Evolutionary conservation across 2,888 invertebrate species (phyloP).

Genomic region (Volucella inflata): DNA sequence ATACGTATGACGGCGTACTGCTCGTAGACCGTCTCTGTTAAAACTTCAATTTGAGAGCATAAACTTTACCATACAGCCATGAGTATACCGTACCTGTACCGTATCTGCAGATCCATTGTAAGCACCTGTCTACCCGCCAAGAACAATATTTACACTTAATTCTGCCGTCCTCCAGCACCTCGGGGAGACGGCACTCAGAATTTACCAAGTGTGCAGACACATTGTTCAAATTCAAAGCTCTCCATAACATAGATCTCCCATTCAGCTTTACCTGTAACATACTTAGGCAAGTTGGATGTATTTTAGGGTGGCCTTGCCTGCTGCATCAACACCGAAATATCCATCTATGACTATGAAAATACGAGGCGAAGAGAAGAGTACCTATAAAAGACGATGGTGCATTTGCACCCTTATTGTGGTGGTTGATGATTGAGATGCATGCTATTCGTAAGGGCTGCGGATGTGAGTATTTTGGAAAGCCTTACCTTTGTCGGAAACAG

Average conservation of each 20-base stretch:
- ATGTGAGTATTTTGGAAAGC: background rate
- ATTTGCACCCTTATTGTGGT: background rate
- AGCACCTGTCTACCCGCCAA: conserved; percentile 55
- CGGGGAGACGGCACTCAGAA: conserved; percentile 4
- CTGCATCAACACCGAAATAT: conserved; percentile 17
- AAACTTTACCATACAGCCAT: conserved; percentile 19
- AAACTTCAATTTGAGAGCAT: conserved; percentile 64
- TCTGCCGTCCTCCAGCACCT: conserved; percentile 14
- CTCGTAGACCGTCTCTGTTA: conserved; percentile 13
- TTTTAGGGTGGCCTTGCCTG: conserved; percentile 5
- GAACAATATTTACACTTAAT: conserved; percentile 67
- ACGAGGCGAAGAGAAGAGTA: conserved; percentile 6
- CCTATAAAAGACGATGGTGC: conserved; percentile 14
- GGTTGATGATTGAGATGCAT: background rate
- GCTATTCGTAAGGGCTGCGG: background rate
- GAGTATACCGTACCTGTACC: conserved; percentile 33
- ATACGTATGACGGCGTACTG: background rate
- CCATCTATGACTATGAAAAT: background rate
- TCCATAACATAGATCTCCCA: background rate
- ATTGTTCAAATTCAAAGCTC: conserved; percentile 10
- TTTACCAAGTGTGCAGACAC: conserved; percentile 10
- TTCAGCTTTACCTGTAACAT: too few species aligned
- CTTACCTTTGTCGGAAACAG: conserved; percentile 17
- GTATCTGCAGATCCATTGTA: conserved; percentile 39
- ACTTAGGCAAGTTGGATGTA: too few species aligned